Base-by-base conservation (phyloP, 2,113 vertebrate species). In the Cyprinus carpio region DNA sequence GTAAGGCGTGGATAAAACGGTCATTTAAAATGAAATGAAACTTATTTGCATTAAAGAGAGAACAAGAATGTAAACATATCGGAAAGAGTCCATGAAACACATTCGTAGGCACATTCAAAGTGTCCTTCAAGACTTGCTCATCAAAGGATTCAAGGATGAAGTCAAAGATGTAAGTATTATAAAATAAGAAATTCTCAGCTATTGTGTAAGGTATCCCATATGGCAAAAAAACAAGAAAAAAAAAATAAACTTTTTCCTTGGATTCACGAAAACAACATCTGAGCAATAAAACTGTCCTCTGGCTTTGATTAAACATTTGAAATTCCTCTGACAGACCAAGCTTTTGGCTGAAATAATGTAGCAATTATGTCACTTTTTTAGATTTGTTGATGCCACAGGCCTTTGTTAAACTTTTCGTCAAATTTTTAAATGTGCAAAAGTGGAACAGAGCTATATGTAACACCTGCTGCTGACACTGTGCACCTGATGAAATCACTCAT, bases 91-190 rank as follows among this genome's bases (percentile, higher is more conserved):
- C 3, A 71, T 88, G 75, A 91, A 89, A 79, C 86, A 84, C 87
- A 84, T 74, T 13, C 87, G 91, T 82, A 92, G 91, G 82, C 90
- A 89, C 89, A 93, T 92, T 84, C 69, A 85, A 51, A 85, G 86
- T 60, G 82, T 91, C 25, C 90, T 93, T 23, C 91, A 91, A 84
- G 91, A 92, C 49, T 69, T 92, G 16, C 29, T 90, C 18, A 87
- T 87, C 25, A 87, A 82, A 23, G 87, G 88, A 62, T 76, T 87
- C 27, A 86, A 86, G 0, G 84, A 86, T 54, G 88, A 90, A 87
- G 88, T 84, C 84, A 89, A 90, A 87, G 90, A 89, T 49, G 92
- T 94, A 43, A 86, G 56, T 34, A 69, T 40, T 40, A 40, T 40
- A 40, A 40, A 40, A 11, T 16, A 67, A 18, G 64, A 67, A 7